Conservation (phyloP, 2,888 invertebrate genomes). For the Synergus itoensis region DNA sequence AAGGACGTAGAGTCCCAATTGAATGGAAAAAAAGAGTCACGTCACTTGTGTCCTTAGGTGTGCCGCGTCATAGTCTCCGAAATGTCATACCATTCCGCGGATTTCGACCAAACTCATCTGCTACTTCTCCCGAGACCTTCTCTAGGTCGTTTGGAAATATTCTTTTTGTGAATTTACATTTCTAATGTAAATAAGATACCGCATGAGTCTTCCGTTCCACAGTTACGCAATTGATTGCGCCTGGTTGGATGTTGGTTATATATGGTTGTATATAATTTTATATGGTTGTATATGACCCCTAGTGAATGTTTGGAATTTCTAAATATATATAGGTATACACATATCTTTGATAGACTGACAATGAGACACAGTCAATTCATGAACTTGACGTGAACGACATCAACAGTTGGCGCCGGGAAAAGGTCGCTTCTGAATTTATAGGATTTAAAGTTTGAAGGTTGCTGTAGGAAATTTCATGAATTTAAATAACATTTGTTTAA, state of each 20-base stretch:
- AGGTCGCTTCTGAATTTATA: not conserved
- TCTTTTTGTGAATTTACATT: slow-evolving; percentile 2
- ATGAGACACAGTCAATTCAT: not conserved
- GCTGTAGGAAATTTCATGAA: not conserved
- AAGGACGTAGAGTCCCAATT: not conserved
- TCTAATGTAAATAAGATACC: not conserved
- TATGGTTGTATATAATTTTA: not conserved
- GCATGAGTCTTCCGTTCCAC: not conserved
- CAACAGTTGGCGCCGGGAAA: not conserved
- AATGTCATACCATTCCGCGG: slow-evolving; percentile 1
- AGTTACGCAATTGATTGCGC: not conserved
- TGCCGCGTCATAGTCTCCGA: not conserved
- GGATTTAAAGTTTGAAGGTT: not conserved
- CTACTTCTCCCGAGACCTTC: slow-evolving; percentile 45
- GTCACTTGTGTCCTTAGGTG: not conserved
- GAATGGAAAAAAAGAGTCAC: not conserved
- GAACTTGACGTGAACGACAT: not conserved
- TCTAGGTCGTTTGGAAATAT: slow-evolving; percentile 48
- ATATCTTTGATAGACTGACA: not conserved
- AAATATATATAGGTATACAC: not conserved
- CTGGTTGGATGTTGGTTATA: not conserved
- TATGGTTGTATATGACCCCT: not conserved
- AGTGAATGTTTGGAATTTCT: not conserved
- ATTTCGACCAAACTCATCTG: not conserved
- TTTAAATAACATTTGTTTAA: not conserved